Percentiles rank a stretch among this genome's conserved stretches.
Conservation (phyloP, 2,888 invertebrate species). For the Trichopria drosophilae region DNA sequence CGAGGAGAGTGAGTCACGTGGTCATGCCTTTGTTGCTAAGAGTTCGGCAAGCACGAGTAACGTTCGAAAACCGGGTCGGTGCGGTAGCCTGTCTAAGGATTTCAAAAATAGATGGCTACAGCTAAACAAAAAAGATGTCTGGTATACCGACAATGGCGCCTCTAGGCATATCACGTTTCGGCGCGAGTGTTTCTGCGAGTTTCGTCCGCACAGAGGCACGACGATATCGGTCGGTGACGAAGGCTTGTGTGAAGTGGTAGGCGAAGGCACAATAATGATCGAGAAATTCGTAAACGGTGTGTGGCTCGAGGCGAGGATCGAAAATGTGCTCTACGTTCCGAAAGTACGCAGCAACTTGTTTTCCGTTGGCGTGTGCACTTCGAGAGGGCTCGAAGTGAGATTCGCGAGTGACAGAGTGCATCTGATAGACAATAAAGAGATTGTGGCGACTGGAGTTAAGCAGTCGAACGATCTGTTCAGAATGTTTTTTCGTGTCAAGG, state of each 20-base stretch:
- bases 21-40: no score
- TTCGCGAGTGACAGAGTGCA: conserved; percentile 18
- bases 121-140: conserved; percentile 28
- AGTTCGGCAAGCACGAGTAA: no score
- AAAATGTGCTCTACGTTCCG: conserved; percentile 40
- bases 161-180: conserved; percentile 30
- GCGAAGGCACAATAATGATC: conserved; percentile 31
- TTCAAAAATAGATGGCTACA: no score
- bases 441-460: conserved; percentile 13
- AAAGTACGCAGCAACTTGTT: conserved; percentile 38
- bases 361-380: conserved; percentile 34
- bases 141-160: conserved; percentile 37
- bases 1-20: no score
- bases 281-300: conserved; percentile 27
- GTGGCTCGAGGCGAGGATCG: conserved; percentile 31
- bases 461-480: conserved; percentile 29
- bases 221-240: conserved; percentile 33
- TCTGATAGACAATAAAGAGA: conserved; percentile 3
- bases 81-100: conserved; percentile 16
- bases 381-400: conserved; percentile 22
- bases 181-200: conserved; percentile 35
- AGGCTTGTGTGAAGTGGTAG: conserved; percentile 24
- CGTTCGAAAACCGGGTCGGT: background rate
- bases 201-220: conserved; percentile 8
- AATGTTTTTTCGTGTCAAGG: conserved; percentile 26